Evolutionary conservation across 2,888 invertebrate species (phyloP).

Genomic region (Harmothoe impar): DNA sequence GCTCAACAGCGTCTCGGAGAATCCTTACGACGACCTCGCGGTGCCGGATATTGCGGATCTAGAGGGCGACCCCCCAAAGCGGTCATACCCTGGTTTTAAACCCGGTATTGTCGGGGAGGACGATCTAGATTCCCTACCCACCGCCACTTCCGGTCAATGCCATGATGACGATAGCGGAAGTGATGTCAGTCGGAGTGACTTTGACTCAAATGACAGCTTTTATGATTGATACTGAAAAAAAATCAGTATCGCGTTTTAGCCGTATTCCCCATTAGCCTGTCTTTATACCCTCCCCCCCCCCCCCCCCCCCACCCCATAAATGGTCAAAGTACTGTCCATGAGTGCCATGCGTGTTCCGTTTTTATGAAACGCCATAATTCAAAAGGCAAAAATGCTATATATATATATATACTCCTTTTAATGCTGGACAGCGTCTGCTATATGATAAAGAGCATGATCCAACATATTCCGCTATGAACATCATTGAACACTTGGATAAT

Average conservation of each 20-base stretch:
- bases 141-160: not conserved
- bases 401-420: no score
- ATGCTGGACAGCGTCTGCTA: no score
- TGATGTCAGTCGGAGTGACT: slow-evolving; percentile 45
- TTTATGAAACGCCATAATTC: no score
- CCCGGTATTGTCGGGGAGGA: slow-evolving; percentile 55
- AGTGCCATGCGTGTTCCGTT: not conserved
- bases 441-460: no score
- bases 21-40: not conserved
- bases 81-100: slow-evolving; percentile 13
- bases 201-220: slow-evolving; percentile 44
- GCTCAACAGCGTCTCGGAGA: slow-evolving; percentile 93
- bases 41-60: slow-evolving; percentile 46
- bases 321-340: not conserved
- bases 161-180: not conserved
- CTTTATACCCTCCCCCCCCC: not conserved
- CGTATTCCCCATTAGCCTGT: not conserved
- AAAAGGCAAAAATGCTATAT: no score
- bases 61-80: slow-evolving; percentile 28
- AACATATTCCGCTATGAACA: no score
- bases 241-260: not conserved
- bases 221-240: not conserved
- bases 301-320: no score
- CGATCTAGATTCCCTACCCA: not conserved
- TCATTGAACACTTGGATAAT: no score